phyloP scores from a whole-genome alignment of 2,888 invertebrate genomes.

The Argyresthia goedartella region DNA sequence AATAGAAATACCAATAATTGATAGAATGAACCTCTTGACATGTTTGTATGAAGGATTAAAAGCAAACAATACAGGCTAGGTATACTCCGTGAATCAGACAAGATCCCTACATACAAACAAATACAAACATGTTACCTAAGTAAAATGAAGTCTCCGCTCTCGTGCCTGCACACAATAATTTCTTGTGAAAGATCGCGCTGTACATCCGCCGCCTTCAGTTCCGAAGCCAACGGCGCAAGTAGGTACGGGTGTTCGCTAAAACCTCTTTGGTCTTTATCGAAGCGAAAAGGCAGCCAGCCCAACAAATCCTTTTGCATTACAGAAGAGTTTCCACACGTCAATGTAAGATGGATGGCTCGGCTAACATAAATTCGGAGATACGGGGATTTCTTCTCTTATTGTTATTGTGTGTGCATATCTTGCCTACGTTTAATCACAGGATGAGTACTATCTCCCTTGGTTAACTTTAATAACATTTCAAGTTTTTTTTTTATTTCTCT shows the following conservation, averaged over 20 bases:
- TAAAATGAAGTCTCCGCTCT: background rate
- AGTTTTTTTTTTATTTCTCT: too few species aligned
- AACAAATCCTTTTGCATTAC: conserved; percentile 19
- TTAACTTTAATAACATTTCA: too few species aligned
- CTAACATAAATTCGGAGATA: background rate
- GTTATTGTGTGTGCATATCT: too few species aligned
- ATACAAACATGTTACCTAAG: too few species aligned
- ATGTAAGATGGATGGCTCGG: conserved; percentile 12
- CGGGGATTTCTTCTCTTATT: background rate
- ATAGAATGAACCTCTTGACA: too few species aligned
- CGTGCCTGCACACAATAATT: conserved; percentile 1
- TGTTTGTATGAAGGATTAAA: too few species aligned
- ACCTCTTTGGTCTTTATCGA: conserved; percentile 16
- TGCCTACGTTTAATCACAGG: background rate
- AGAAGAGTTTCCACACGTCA: conserved; percentile 14
- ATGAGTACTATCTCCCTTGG: background rate
- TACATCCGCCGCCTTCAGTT: background rate
- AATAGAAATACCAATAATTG: too few species aligned
- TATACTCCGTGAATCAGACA: too few species aligned
- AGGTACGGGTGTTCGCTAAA: conserved; percentile 10
- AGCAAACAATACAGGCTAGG: too few species aligned
- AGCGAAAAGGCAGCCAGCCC: conserved; percentile 13
- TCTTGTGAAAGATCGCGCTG: background rate
- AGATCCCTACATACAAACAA: too few species aligned
- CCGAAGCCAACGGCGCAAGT: conserved; percentile 9